These are phyloP conservation scores for Bembecia ichneumoniformis DNA, from an alignment of 2,888 invertebrate species.

Conservation along the genomic window DNA sequence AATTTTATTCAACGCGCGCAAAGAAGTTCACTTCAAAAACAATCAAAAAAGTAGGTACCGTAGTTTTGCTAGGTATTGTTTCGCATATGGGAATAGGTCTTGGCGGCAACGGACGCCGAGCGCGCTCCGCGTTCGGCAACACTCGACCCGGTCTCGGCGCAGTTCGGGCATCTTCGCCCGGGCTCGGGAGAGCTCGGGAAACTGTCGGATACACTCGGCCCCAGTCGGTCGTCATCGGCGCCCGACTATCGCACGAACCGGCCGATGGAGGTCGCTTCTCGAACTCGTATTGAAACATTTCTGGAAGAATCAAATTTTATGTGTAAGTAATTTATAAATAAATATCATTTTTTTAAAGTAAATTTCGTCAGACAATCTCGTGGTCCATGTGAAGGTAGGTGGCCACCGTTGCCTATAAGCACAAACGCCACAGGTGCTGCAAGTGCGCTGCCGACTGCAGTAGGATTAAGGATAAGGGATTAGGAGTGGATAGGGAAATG, in stretches of 20 bases:
- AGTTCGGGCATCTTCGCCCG: constrained; percentile 14
- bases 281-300: constrained; percentile 57
- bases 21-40: neutral
- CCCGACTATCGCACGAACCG: constrained; percentile 28
- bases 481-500: too few relatives aligned
- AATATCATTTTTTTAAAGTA: neutral
- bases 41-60: constrained; percentile 22
- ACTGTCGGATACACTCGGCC: constrained; percentile 18
- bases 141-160: constrained; percentile 11
- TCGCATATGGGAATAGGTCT: constrained; percentile 32
- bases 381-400: too few relatives aligned
- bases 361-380: too few relatives aligned
- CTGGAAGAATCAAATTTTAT: neutral
- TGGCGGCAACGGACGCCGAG: constrained; percentile 45
- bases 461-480: too few relatives aligned
- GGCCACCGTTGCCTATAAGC: too few relatives aligned
- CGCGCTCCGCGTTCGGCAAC: constrained; percentile 12
- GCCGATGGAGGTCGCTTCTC: constrained; percentile 46
- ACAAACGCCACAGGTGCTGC: too few relatives aligned
- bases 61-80: constrained; percentile 37
- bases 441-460: too few relatives aligned
- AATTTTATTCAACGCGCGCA: too few relatives aligned
- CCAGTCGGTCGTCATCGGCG: constrained; percentile 32
- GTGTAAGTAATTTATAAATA: neutral
- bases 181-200: constrained; percentile 1